Evolutionary conservation across 1,140 invertebrate species (phyloP), one percentile per base, ranked within the genome.

Genomic region (Oreohelix idahoensis): DNA sequence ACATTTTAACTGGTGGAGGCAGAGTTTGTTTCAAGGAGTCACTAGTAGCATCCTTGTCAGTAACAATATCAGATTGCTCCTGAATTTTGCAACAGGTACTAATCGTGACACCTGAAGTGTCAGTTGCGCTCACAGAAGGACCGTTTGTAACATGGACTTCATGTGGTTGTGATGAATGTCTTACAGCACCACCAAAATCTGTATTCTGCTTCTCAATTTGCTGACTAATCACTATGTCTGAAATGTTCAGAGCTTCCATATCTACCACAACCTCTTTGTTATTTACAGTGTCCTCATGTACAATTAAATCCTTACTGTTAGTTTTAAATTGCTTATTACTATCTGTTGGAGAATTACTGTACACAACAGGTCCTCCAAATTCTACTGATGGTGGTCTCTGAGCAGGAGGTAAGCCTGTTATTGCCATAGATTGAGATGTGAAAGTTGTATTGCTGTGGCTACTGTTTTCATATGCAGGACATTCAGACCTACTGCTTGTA

Each of bases 191-290:
- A 58, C 53, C 2, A 49, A 39, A 0, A 8, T 23, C 20, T 74
- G n/a, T 66, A 13, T 32, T 29, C 45, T 76, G 74, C 8, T 66
- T 66, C 11, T 38, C 77, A 39, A 17, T 26, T 2, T 38, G 1
- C 36, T 66, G 32, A 35, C 74, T 36, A 32, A 29, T 53, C 10
- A 11, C 36, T 38, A 35, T 39, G 13, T 63, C 58, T 36, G 77
- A 79, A 58, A 69, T 42, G 36, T 79, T 38, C 77, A 79, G 39
- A n/a, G 10, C 39, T 79, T 79, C 77, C 63, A 79, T 79, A 42
- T 79, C 77, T 38, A 79, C 66, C 51, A 79, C 77, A 63, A 79
- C 77, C 53, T 79, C 53, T 36, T 66, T n/a, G n/a, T n/a, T n/a
- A 66, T 38, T 39, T 38, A 79, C 32, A 79, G 29, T 36, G 1